Evolutionary conservation across 2,888 invertebrate genomes (phyloP).

Genomic region (Dysmachus trigonus): DNA sequence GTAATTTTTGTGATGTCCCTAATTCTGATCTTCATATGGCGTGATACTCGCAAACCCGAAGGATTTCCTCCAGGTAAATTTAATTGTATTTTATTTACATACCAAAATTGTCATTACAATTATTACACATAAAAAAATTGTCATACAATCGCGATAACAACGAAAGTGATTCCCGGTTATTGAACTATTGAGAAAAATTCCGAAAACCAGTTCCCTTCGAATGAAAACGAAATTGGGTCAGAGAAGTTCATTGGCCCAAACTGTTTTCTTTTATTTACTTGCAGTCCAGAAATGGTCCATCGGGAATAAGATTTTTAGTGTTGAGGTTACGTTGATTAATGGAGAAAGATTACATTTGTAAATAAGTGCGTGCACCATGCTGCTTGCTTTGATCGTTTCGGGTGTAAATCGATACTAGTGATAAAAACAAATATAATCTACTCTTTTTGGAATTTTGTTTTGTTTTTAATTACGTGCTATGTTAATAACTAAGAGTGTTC

Average conservation of each 20-base stretch:
- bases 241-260: neutral
- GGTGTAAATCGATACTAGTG: neutral
- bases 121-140: neutral
- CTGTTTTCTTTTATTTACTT: neutral
- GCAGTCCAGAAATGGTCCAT: neutral
- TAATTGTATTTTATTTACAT: conserved; percentile 13
- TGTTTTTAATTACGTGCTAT: no score
- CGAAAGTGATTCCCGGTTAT: conserved; percentile 2
- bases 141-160: neutral
- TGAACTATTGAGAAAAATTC: neutral
- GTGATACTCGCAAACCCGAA: conserved; percentile 62
- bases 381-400: neutral
- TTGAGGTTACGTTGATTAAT: neutral
- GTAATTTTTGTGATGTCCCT: conserved; percentile 40
- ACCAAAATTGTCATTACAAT: neutral
- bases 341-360: neutral
- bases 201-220: neutral
- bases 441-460: no score
- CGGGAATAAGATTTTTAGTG: neutral
- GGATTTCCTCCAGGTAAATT: conserved; percentile 67
- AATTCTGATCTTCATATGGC: conserved; percentile 45
- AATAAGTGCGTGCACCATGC: neutral
- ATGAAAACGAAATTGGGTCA: conserved; percentile 38
- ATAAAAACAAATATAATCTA: neutral
- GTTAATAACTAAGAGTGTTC: no score